Base-by-base conservation (phyloP, 2,113 vertebrate species). In the Percopsis transmontana region DNA sequence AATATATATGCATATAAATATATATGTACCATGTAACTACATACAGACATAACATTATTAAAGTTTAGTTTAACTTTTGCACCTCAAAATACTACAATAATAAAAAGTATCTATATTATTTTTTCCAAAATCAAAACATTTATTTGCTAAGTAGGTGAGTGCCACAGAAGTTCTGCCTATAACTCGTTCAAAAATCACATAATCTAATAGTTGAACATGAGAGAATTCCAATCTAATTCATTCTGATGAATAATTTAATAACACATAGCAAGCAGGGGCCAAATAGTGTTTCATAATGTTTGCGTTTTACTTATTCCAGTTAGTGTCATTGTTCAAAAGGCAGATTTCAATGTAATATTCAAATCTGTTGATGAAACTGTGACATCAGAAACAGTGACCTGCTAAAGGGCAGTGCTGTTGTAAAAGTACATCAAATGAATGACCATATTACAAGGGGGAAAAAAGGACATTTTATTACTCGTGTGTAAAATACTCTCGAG, bases 241-340 rank as follows among this genome's bases (percentile, higher is more conserved):
- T 70, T 63, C 62, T 81, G 67, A 66, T 77, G 66, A 83, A 74
- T 81, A 83, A 81, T 33, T 81, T 63, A 72, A 85, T 39, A 23
- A 54, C 57, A 44, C 51, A 76, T 40, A 33, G 27, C 27, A 33
- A 42, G 18, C 45, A 58, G 60, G 51, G 47, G 61, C 60, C 64
- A 72, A 71, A 56, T 45, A 56, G 20, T 39, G 23, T 47, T 24
- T 23, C 27, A 33, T 6, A 33, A 33, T 33, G 27, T 33, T 33
- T 2, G 27, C 5, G 8, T 33, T 33, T 33, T 33, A 33, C 27
- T 33, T 33, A 33, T 33, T 33, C 5, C 27, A 33, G 27, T 33
- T 33, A 33, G 44, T 65, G 39, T 21, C 45, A 44, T 15, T 40
- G 42, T 42, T 68, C 15, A 63, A 42, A 15, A 65, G 27, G 54